Conservation (phyloP, 2,888 invertebrate species). For the Glaucopsyche alexis region DNA sequence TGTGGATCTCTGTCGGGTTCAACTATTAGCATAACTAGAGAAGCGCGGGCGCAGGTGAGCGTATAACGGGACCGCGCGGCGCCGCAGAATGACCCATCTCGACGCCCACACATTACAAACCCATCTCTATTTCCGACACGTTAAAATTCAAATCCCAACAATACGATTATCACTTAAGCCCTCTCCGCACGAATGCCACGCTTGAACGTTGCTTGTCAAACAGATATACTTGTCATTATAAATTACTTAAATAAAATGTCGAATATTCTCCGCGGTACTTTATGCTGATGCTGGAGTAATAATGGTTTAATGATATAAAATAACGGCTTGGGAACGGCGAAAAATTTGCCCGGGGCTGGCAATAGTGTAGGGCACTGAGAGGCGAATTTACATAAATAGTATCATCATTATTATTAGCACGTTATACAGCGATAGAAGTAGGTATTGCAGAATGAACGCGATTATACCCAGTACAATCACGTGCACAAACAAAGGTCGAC, state of each 20-base stretch:
- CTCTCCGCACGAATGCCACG: conserved; percentile 32
- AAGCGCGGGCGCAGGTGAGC: conserved; percentile 75
- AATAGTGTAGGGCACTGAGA: background rate
- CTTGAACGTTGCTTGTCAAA: conserved; percentile 53
- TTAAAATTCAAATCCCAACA: conserved; percentile 52
- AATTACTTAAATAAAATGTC: conserved; percentile 46
- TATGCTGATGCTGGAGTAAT: conserved; percentile 20
- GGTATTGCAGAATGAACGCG: background rate
- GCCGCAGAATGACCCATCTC: conserved; percentile 50
- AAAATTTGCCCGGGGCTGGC: background rate
- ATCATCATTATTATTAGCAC: background rate
- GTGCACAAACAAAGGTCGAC: background rate
- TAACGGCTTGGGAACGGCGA: background rate
- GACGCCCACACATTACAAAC: conserved; percentile 51
- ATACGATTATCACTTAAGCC: conserved; percentile 48
- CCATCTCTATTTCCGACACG: conserved; percentile 51
- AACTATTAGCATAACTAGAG: conserved; percentile 76
- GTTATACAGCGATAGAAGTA: background rate
- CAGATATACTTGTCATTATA: conserved; percentile 65
- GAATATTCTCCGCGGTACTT: conserved; percentile 3
- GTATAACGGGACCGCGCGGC: conserved; percentile 65
- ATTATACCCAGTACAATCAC: background rate
- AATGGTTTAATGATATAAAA: conserved; percentile 6
- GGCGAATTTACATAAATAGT: background rate
- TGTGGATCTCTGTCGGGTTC: conserved; percentile 54